A percentile compares a stretch with the other conserved stretches of the same genome.
Conservation (phyloP, 1,140 invertebrate species). For the Magallana angulata region DNA sequence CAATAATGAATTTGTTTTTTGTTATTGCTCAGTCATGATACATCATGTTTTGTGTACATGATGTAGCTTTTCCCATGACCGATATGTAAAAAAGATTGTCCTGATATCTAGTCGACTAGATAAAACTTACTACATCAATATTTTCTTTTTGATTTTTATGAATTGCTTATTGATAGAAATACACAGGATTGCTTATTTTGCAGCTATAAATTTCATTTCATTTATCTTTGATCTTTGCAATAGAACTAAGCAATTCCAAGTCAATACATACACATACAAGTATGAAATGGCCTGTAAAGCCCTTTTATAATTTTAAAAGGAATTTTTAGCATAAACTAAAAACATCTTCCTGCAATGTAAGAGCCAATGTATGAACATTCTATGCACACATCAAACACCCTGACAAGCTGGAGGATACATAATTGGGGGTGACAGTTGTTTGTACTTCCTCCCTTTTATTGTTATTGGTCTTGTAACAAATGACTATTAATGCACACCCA, state of each 20-base stretch:
- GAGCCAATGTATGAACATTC: not conserved
- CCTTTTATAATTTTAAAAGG: too few species aligned
- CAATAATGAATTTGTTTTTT: slow-evolving; percentile 38
- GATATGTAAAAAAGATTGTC: slow-evolving; percentile 22
- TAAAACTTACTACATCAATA: slow-evolving; percentile 17
- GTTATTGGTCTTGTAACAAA: slow-evolving; percentile 15
- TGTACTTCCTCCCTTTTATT: not conserved
- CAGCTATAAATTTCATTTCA: too few species aligned
- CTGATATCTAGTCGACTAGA: not conserved
- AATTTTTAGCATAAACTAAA: too few species aligned
- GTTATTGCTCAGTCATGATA: slow-evolving; percentile 24
- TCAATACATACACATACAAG: too few species aligned
- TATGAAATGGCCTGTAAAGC: too few species aligned
- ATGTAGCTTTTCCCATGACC: slow-evolving; percentile 22
- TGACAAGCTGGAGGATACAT: not conserved
- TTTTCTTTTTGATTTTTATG: not conserved
- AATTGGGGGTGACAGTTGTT: slow-evolving; percentile 1
- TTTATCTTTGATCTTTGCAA: too few species aligned
- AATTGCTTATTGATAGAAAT: too few species aligned
- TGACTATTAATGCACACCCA: not conserved
- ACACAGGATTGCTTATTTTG: too few species aligned
- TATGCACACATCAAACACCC: not conserved
- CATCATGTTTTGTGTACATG: slow-evolving; percentile 30
- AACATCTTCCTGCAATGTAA: too few species aligned
- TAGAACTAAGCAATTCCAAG: too few species aligned